Evolutionary conservation across 2,113 vertebrate species (phyloP).

Genomic region (Morone saxatilis): DNA sequence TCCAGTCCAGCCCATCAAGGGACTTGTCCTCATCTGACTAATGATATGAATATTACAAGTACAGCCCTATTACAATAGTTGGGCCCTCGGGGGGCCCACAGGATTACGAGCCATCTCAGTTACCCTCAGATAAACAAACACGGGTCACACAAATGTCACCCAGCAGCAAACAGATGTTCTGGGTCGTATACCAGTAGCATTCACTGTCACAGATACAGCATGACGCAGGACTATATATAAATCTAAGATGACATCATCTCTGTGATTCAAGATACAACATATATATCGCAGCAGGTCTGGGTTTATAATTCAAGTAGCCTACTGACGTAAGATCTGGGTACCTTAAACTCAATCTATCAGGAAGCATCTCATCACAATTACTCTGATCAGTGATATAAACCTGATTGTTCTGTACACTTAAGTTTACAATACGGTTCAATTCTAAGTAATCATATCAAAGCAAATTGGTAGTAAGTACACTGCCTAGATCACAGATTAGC

Average conservation of each 20-base stretch:
- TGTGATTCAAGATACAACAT: conserved; percentile 12
- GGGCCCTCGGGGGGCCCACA: conserved; percentile 38
- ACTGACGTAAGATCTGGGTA: conserved; percentile 10
- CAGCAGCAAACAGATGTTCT: conserved; percentile 24
- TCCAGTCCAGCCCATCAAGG: conserved; percentile 68
- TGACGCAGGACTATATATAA: conserved; percentile 14
- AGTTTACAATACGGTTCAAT: background rate
- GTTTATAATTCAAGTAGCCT: background rate
- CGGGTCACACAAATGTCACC: conserved; percentile 44
- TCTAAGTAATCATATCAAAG: background rate
- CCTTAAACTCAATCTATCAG: background rate
- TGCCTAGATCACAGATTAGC: background rate
- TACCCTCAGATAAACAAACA: conserved; percentile 50
- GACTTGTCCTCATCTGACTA: conserved; percentile 75
- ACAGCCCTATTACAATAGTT: conserved; percentile 26
- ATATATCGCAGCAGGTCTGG: conserved; percentile 26
- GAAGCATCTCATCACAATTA: conserved; percentile 14
- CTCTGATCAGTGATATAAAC: background rate
- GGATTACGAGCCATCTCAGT: conserved; percentile 24
- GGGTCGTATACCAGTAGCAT: conserved; percentile 28
- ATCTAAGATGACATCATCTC: conserved; percentile 31
- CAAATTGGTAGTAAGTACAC: background rate
- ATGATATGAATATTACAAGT: conserved; percentile 65
- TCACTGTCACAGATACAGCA: conserved; percentile 5
- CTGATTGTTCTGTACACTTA: background rate